Percentiles rank a stretch among this genome's conserved stretches.
These are phyloP conservation scores for Loris lydekkerianus DNA, from an alignment of 2,797 vertebrate genomes.

Conservation along the genomic window DNA sequence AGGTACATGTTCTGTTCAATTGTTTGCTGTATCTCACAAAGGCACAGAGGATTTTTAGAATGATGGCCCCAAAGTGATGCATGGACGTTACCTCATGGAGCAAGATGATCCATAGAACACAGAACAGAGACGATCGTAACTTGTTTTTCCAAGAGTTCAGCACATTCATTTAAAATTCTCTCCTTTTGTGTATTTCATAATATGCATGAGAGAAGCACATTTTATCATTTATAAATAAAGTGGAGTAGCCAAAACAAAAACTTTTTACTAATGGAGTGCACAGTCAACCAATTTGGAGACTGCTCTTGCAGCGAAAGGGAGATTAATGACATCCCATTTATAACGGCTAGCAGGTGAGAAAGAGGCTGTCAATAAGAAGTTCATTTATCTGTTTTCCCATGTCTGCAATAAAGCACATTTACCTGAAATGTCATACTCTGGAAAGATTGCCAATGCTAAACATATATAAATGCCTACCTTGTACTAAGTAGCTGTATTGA, in stretches of 20 bases:
- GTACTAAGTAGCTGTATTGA: constrained; percentile 86
- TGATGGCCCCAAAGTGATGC: neutral
- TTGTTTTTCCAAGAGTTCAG: constrained; percentile 6
- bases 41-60: neutral
- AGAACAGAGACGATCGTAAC: neutral
- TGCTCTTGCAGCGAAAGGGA: constrained; percentile 67
- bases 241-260: constrained; percentile 27
- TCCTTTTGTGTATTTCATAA: neutral
- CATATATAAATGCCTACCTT: constrained; percentile 70
- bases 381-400: constrained; percentile 77
- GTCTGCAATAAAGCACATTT: constrained; percentile 72
- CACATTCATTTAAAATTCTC: constrained; percentile 5
- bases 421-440: constrained; percentile 74
- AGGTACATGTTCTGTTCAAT: neutral
- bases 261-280: constrained; percentile 67
- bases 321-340: constrained; percentile 81
- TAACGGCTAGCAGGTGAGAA: constrained; percentile 66
- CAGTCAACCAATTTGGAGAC: constrained; percentile 66
- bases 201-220: neutral
- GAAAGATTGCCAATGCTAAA: constrained; percentile 72
- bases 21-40: neutral
- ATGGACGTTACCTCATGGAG: neutral
- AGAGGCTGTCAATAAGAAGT: constrained; percentile 76
- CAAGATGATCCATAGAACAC: neutral
- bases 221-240: constrained; percentile 57